phyloP scores from a whole-genome alignment of 2,113 vertebrate genomes.

The Megaptera novaeangliae region DNA sequence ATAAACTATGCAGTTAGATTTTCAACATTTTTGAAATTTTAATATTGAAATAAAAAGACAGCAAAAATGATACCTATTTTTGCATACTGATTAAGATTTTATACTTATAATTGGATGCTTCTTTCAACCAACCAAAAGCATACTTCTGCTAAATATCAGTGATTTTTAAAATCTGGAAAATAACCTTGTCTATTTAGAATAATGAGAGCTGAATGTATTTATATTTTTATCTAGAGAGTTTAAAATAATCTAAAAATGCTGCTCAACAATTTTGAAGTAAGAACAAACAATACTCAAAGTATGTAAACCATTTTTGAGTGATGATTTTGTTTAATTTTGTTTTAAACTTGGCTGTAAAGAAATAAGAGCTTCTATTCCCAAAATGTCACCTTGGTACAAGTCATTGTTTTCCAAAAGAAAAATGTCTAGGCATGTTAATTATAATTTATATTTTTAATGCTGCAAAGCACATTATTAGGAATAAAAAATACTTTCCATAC shows the following conservation, averaged over 20 bases:
- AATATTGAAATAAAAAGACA: background rate
- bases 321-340: conserved; percentile 35
- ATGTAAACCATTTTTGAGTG: background rate
- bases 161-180: background rate
- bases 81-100: background rate
- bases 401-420: conserved; percentile 11
- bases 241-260: background rate
- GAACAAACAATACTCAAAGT: background rate
- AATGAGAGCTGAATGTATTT: background rate
- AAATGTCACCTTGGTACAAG: background rate
- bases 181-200: background rate
- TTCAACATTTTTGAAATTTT: background rate
- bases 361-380: background rate
- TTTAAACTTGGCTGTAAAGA: background rate
- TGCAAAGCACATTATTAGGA: background rate
- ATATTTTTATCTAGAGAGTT: background rate
- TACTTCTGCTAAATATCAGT: background rate
- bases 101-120: background rate
- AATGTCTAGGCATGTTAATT: background rate
- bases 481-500: background rate
- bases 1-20: background rate
- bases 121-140: background rate
- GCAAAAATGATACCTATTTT: background rate
- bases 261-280: background rate
- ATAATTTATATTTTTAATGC: background rate